Conservation (phyloP, 2,888 invertebrate genomes). For the Oxytorus armatus region DNA sequence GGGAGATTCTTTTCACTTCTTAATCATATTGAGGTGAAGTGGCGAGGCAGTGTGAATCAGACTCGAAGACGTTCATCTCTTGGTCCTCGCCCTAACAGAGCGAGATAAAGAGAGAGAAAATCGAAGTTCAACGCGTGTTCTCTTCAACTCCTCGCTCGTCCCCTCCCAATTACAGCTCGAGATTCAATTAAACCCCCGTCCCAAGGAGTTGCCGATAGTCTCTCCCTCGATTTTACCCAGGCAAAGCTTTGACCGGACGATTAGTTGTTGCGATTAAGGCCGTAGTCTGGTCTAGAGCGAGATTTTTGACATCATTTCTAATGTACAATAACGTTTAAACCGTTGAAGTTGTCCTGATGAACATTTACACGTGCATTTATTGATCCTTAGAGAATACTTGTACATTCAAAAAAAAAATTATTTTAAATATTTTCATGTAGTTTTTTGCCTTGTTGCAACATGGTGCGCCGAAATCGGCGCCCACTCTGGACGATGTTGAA, state of each 20-base stretch:
- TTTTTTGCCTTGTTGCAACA: too few species aligned
- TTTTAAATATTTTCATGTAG: too few species aligned
- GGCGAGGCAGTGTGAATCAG: constrained; percentile 46
- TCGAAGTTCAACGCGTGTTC: constrained; percentile 29
- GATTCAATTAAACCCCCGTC: constrained; percentile 62
- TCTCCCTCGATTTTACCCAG: constrained; percentile 52
- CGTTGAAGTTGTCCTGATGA: too few species aligned
- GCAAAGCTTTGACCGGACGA: constrained; percentile 55
- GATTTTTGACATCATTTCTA: too few species aligned
- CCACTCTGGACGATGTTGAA: too few species aligned
- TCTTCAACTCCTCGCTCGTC: constrained; percentile 7
- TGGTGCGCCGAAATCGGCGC: too few species aligned
- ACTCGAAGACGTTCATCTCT: constrained; percentile 23
- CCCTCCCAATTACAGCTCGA: constrained; percentile 34
- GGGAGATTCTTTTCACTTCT: constrained; percentile 4
- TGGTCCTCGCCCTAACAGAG: constrained; percentile 10
- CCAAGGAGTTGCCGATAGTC: constrained; percentile 9
- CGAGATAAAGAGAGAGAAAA: too few species aligned
- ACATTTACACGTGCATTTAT: too few species aligned
- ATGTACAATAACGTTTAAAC: too few species aligned
- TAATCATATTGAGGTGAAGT: constrained; percentile 26
- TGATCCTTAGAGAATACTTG: too few species aligned
- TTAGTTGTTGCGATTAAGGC: constrained; percentile 47
- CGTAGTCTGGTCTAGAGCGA: too few species aligned
- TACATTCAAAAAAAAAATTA: too few species aligned